Conservation (phyloP, 2,888 invertebrate species). For the Mythimna lalbum region DNA sequence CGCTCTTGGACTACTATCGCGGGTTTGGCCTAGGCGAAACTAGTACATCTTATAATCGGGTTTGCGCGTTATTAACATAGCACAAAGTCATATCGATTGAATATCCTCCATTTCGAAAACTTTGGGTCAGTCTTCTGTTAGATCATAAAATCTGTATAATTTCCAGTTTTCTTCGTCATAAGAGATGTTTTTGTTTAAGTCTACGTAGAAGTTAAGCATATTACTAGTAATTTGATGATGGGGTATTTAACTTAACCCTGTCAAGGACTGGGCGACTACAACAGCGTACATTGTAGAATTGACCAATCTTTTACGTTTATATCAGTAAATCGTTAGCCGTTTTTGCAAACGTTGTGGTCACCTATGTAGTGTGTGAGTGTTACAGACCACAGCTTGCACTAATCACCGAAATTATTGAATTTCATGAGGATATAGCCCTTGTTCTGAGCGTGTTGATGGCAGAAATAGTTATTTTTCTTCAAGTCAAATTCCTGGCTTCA, state of each 20-base stretch:
- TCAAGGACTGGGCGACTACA: neutral
- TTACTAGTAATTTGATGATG: slow-evolving; percentile 48
- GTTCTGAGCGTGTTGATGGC: too few species aligned
- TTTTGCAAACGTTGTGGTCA: neutral
- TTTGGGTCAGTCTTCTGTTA: slow-evolving; percentile 1
- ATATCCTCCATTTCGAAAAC: neutral
- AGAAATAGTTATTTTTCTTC: too few species aligned
- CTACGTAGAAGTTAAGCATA: slow-evolving; percentile 60
- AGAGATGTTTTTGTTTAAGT: slow-evolving; percentile 59
- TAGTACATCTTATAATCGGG: too few species aligned
- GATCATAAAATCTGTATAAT: neutral
- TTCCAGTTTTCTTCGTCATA: slow-evolving; percentile 44
- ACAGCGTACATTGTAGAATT: neutral
- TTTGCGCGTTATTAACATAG: too few species aligned
- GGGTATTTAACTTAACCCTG: slow-evolving; percentile 3
- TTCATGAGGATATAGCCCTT: too few species aligned
- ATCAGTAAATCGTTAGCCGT: neutral
- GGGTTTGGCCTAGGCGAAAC: too few species aligned
- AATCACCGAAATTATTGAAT: neutral
- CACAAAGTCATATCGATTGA: neutral
- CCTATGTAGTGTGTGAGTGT: neutral
- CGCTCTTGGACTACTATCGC: too few species aligned
- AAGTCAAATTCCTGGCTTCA: too few species aligned
- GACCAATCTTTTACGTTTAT: neutral
- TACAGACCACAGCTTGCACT: too few species aligned